These are phyloP conservation scores for Gadopsis marmoratus DNA, from an alignment of 2,797 vertebrate species.

Conservation along the genomic window DNA sequence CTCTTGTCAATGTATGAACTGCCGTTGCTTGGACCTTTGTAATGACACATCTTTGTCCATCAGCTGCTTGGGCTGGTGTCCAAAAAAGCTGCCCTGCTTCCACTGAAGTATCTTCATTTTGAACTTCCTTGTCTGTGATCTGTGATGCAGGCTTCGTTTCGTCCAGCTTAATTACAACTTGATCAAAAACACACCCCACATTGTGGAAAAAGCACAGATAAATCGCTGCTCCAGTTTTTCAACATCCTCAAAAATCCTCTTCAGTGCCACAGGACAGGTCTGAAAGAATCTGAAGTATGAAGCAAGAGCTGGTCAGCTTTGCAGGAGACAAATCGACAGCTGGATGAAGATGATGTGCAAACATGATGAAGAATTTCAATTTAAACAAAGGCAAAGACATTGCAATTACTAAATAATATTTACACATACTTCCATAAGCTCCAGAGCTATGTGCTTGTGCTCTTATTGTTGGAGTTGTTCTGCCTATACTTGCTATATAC, in stretches of 20 bases:
- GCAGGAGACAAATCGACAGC: background rate
- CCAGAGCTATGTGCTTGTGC: too few relatives aligned
- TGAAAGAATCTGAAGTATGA: background rate
- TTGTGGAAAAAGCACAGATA: constrained; percentile 1
- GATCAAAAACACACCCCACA: background rate
- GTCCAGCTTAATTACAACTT: background rate
- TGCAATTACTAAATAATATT: too few relatives aligned
- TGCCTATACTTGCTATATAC: too few relatives aligned
- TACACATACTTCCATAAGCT: too few relatives aligned
- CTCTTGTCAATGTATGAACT: background rate
- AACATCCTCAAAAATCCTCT: constrained; percentile 4
- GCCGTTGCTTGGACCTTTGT: background rate
- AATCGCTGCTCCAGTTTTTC: background rate
- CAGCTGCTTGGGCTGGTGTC: background rate
- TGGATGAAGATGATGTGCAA: background rate
- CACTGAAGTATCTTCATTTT: background rate
- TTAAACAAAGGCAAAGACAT: constrained; percentile 8
- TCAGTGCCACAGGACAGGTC: background rate
- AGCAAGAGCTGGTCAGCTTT: background rate
- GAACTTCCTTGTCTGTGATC: background rate
- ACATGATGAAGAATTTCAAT: constrained; percentile 6
- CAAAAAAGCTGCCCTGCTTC: background rate
- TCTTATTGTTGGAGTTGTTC: too few relatives aligned
- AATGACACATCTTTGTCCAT: background rate
- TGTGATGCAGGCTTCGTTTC: background rate